These are phyloP conservation scores for Ictidomys tridecemlineatus DNA, from an alignment of 2,113 vertebrate species.

Conservation along the genomic window DNA sequence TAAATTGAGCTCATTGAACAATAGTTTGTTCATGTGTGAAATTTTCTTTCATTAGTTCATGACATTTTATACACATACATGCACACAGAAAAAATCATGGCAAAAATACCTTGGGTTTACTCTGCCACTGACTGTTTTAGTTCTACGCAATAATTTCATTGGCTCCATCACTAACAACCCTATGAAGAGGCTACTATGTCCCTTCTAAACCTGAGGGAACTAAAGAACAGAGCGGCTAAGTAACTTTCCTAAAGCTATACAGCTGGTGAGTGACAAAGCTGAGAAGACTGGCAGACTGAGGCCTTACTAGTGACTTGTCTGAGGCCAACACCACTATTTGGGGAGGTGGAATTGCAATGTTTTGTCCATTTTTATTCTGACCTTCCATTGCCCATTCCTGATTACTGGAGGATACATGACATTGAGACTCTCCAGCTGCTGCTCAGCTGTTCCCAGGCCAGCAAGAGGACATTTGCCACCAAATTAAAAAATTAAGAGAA, in stretches of 20 bases:
- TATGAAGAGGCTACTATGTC: not conserved
- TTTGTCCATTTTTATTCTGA: not conserved
- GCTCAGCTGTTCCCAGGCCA: not conserved
- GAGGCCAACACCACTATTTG: no score
- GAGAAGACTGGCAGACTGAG: not conserved
- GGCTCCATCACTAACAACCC: not conserved
- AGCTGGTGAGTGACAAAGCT: not conserved
- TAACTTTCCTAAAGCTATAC: not conserved
- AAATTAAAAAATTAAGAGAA: not conserved
- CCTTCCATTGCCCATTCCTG: not conserved
- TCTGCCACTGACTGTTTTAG: not conserved
- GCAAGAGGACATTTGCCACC: not conserved
- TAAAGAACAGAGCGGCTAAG: not conserved
- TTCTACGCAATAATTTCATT: not conserved
- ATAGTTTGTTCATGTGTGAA: not conserved
- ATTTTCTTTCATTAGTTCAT: not conserved
- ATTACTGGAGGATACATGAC: not conserved
- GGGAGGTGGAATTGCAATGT: not conserved
- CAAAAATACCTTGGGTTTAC: not conserved
- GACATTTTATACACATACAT: not conserved
- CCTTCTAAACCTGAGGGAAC: not conserved
- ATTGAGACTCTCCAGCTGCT: not conserved
- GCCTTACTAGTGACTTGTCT: not conserved
- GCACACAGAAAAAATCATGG: not conserved
- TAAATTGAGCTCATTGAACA: slow-evolving; percentile 7